Percentiles rank a stretch among this genome's conserved stretches.
Evolutionary conservation across 2,113 vertebrate species (phyloP).

Genomic region (Saguinus imperator): DNA sequence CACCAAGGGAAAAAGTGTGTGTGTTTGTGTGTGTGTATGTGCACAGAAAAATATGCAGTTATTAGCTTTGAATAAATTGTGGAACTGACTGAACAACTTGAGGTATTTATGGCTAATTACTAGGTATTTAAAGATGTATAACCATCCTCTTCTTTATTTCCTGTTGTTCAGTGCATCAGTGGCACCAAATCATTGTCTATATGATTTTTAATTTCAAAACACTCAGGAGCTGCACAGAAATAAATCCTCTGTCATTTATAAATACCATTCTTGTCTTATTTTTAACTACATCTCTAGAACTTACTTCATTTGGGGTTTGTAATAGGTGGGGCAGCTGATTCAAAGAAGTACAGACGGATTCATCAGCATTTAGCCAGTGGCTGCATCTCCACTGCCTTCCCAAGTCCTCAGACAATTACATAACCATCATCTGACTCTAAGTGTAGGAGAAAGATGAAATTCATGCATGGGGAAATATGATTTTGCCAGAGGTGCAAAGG

Average conservation of each 20-base stretch:
- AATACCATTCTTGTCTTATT: not conserved
- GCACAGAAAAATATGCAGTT: not conserved
- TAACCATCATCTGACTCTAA: not conserved
- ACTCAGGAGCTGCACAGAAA: not conserved
- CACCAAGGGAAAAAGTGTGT: not conserved
- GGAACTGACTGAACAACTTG: not conserved
- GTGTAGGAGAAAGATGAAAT: not conserved
- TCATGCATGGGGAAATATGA: not conserved
- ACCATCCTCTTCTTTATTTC: not conserved
- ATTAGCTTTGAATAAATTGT: not conserved
- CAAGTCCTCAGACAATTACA: not conserved
- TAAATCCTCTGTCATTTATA: not conserved
- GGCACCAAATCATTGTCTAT: not conserved
- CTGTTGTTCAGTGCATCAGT: not conserved
- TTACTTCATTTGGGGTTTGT: not conserved
- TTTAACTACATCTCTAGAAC: not conserved
- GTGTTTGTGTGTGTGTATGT: not conserved
- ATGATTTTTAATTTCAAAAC: not conserved
- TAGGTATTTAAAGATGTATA: not conserved
- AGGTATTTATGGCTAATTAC: conserved; percentile 5
- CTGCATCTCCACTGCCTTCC: not conserved
- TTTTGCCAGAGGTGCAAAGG: not conserved
- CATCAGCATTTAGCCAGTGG: not conserved
- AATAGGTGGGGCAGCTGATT: not conserved
- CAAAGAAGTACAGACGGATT: not conserved